A percentile compares a stretch with the other conserved stretches of the same genome.
Conservation (phyloP, 2,113 vertebrate genomes). For the Poecilia latipinna region DNA sequence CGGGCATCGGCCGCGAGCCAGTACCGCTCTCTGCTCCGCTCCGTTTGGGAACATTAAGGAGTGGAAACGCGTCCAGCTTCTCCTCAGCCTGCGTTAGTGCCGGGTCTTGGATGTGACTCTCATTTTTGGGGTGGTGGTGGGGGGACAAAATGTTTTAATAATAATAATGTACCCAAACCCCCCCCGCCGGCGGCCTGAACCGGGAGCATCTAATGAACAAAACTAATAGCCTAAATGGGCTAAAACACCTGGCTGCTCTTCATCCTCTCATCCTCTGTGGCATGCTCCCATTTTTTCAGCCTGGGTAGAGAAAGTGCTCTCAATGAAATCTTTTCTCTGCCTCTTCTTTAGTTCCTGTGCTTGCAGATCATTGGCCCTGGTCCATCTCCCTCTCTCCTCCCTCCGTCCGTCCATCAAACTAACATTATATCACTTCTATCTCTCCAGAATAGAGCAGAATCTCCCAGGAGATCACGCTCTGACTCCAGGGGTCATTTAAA, state of each 20-base stretch:
- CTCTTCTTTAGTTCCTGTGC: conserved; percentile 49
- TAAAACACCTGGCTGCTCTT: conserved; percentile 43
- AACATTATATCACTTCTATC: conserved; percentile 25
- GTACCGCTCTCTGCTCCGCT: conserved; percentile 50
- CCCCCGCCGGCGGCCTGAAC: conserved; percentile 12
- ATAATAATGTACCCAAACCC: not conserved
- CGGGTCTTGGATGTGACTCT: not conserved
- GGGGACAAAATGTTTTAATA: conserved; percentile 4
- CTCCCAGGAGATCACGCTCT: conserved; percentile 21
- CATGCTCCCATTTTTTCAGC: conserved; percentile 12
- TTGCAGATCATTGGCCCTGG: conserved; percentile 48
- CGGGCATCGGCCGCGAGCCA: conserved; percentile 54
- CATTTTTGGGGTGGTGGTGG: conserved; percentile 17
- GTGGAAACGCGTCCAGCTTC: conserved; percentile 30
- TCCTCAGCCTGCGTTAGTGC: conserved; percentile 27
- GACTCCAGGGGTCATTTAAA: conserved; percentile 33
- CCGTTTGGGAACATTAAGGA: conserved; percentile 60
- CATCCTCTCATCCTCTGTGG: conserved; percentile 41
- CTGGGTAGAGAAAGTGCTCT: conserved; percentile 24
- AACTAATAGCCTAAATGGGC: conserved; percentile 24
- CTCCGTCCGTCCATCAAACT: conserved; percentile 20
- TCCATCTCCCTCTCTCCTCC: conserved; percentile 38
- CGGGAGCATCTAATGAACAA: conserved; percentile 20
- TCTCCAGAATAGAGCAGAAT: conserved; percentile 34
- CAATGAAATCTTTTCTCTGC: conserved; percentile 34